Evolutionary conservation across 2,797 vertebrate genomes (phyloP).

Genomic region (Zenarchopterus dispar): DNA sequence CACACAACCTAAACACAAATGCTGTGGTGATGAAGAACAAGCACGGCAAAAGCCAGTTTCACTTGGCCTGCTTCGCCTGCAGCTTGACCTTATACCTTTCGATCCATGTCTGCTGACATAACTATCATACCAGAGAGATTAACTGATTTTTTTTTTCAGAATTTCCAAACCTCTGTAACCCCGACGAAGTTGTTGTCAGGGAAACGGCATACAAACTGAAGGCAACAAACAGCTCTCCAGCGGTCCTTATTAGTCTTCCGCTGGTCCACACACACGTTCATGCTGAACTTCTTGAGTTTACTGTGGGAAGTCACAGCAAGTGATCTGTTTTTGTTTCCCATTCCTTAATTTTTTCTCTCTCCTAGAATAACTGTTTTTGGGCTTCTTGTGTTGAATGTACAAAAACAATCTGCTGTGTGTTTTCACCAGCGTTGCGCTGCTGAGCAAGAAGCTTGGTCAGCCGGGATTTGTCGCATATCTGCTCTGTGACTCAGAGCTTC

Average conservation of each 20-base stretch:
- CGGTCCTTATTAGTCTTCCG: conserved; percentile 34
- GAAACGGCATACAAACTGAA: conserved; percentile 67
- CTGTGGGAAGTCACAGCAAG: conserved; percentile 20
- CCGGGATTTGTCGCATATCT: conserved; percentile 74
- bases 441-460: conserved; percentile 44
- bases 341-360: no score
- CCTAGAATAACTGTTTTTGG: no score
- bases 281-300: conserved; percentile 20
- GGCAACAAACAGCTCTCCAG: conserved; percentile 48
- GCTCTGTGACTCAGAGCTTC: conserved; percentile 76
- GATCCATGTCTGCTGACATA: conserved; percentile 54
- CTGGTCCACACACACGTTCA: conserved; percentile 26
- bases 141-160: conserved; percentile 59
- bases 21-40: conserved; percentile 32
- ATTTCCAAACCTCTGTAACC: conserved; percentile 55
- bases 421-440: conserved; percentile 15
- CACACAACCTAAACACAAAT: conserved; percentile 16
- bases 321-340: neutral
- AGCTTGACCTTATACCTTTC: conserved; percentile 45
- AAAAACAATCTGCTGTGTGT: no score
- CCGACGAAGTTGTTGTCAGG: conserved; percentile 66
- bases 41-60: conserved; percentile 56
- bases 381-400: no score
- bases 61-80: conserved; percentile 38
- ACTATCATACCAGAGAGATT: conserved; percentile 60